Evolutionary conservation across 2,113 vertebrate species (phyloP).

Genomic region (Osmerus mordax): DNA sequence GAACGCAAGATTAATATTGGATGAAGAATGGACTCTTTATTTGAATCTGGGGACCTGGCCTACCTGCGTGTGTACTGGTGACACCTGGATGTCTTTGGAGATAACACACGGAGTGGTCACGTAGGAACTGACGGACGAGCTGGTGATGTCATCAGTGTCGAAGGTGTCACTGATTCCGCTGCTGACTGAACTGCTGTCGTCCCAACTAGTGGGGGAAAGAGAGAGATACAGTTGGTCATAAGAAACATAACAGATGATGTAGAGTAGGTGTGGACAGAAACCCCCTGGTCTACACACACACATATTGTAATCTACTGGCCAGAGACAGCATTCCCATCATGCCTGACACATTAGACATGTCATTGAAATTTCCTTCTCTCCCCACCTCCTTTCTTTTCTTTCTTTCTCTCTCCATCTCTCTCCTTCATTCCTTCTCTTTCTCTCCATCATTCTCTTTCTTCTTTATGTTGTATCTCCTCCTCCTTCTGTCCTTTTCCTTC

Average conservation of each 20-base stretch:
- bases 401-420: neutral
- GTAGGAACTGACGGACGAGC: conserved; percentile 82
- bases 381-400: neutral
- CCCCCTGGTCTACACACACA: neutral
- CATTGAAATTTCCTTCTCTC: neutral
- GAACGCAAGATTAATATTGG: too few species aligned
- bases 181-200: conserved; percentile 89
- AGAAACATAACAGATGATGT: neutral
- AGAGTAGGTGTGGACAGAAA: neutral
- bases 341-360: conserved; percentile 24
- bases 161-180: conserved; percentile 87
- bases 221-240: neutral
- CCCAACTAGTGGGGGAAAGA: conserved; percentile 72
- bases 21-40: too few species aligned
- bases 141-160: conserved; percentile 84
- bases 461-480: conserved; percentile 2
- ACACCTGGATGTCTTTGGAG: conserved; percentile 63
- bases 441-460: neutral
- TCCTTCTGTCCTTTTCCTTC: neutral
- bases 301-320: neutral
- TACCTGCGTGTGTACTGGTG: neutral
- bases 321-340: conserved; percentile 31
- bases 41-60: neutral
- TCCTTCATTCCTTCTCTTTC: neutral
- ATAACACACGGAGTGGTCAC: conserved; percentile 78